Percentiles rank a stretch among this genome's conserved stretches.
Evolutionary conservation across 2,113 vertebrate genomes (phyloP).

Genomic region (Hippocampus abdominalis): DNA sequence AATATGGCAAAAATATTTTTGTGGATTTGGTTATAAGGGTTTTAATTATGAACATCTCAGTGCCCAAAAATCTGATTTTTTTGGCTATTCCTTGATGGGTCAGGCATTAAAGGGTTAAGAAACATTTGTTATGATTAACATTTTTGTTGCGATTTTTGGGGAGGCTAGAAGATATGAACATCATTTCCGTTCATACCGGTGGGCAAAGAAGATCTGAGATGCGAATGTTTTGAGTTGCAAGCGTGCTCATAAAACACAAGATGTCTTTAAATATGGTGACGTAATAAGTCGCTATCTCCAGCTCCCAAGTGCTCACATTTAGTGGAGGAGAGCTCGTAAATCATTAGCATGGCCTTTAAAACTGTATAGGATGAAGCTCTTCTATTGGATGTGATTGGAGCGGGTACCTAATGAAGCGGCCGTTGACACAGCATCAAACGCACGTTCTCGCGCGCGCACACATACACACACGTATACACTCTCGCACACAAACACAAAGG

Average conservation of each 20-base stretch:
- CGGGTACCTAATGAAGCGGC: neutral
- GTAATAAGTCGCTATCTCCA: neutral
- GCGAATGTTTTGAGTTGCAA: no score
- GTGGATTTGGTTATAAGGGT: no score
- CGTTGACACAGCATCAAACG: slow-evolving; percentile 13
- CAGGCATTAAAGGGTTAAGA: no score
- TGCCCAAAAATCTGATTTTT: no score
- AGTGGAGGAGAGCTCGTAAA: neutral
- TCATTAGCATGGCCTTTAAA: neutral
- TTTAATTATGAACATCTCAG: no score
- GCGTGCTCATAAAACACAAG: neutral
- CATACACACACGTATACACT: slow-evolving; percentile 48
- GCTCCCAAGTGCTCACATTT: neutral
- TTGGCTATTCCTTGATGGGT: no score
- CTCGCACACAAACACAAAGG: slow-evolving; percentile 45
- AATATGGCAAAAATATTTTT: no score
- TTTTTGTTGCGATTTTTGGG: no score
- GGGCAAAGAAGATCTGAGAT: no score
- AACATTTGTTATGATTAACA: no score
- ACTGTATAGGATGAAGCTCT: neutral
- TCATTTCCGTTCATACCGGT: no score
- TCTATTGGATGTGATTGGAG: neutral
- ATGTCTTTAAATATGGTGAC: neutral
- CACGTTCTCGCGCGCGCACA: slow-evolving; percentile 49
- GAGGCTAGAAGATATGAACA: no score